Percentiles rank a stretch among this genome's conserved stretches.
These are phyloP conservation scores for Chrysemys picta DNA, from an alignment of 2,113 vertebrate genomes.

Conservation along the genomic window DNA sequence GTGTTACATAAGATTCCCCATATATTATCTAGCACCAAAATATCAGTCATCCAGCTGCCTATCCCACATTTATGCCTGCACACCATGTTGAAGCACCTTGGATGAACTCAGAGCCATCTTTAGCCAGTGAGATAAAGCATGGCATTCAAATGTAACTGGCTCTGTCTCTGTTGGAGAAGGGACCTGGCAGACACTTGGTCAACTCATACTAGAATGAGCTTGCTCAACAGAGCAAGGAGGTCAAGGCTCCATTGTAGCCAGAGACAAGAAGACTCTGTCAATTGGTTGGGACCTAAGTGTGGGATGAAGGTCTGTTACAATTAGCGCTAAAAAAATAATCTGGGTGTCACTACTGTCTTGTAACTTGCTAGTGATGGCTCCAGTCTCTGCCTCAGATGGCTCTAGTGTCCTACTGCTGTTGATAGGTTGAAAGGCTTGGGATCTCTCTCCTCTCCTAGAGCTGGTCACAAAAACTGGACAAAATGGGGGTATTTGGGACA, in stretches of 20 bases:
- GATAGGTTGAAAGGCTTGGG: not conserved
- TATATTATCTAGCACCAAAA: not conserved
- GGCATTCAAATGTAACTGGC: not conserved
- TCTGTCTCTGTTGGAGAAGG: not conserved
- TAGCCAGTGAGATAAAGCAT: not conserved
- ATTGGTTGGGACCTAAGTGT: not conserved
- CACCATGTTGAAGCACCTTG: not conserved
- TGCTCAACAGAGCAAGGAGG: not conserved
- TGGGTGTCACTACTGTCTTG: not conserved
- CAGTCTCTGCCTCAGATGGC: not conserved
- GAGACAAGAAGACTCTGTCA: not conserved
- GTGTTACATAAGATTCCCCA: not conserved
- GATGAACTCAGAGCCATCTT: not conserved
- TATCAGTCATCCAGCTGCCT: not conserved
- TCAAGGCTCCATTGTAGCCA: not conserved
- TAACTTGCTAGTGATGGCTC: not conserved
- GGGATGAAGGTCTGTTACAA: not conserved
- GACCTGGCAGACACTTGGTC: not conserved
- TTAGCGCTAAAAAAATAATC: not conserved
- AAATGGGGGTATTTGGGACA: not conserved
- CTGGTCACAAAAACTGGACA: not conserved
- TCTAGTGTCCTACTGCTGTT: not conserved
- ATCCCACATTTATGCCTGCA: not conserved
- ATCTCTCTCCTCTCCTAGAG: not conserved
- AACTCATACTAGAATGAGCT: not conserved